Conservation (phyloP, 2,888 invertebrate genomes). For the Apantesis nais region DNA sequence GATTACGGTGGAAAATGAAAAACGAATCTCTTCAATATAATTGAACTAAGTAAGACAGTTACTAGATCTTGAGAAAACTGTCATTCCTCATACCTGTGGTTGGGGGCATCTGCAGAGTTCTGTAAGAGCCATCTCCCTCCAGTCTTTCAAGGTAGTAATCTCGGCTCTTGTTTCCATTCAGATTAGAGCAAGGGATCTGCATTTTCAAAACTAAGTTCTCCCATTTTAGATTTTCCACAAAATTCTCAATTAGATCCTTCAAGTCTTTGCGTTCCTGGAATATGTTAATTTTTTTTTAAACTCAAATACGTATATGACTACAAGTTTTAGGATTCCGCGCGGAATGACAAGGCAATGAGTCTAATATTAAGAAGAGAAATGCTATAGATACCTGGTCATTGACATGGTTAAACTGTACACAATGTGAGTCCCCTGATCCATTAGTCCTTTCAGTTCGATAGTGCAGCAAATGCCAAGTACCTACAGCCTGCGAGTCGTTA, state of each 20-base stretch:
- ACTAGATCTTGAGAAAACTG: neutral
- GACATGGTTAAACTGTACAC: constrained; percentile 65
- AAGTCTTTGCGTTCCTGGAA: constrained; percentile 66
- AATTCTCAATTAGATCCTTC: constrained; percentile 60
- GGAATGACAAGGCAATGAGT: neutral
- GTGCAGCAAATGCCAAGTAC: constrained; percentile 71
- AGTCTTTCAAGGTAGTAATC: constrained; percentile 69
- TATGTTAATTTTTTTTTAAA: too few species aligned
- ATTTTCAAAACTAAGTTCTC: constrained; percentile 67
- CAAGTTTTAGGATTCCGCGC: neutral
- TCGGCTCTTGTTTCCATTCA: constrained; percentile 55
- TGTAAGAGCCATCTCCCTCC: constrained; percentile 69
- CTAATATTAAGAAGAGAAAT: neutral
- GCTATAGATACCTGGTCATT: constrained; percentile 56
- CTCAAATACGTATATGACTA: too few species aligned
- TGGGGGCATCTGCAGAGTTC: constrained; percentile 68
- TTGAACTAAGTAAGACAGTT: neutral
- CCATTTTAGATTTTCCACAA: constrained; percentile 70
- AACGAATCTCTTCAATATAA: neutral
- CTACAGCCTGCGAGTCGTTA: constrained; percentile 66
- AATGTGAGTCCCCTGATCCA: constrained; percentile 64
- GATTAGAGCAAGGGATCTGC: constrained; percentile 67
- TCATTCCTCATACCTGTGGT: constrained; percentile 49
- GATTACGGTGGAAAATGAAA: neutral
- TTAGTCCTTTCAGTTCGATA: constrained; percentile 62